These are phyloP conservation scores for Leptocoma aspasia DNA, from an alignment of 2,113 vertebrate genomes.

Conservation along the genomic window DNA sequence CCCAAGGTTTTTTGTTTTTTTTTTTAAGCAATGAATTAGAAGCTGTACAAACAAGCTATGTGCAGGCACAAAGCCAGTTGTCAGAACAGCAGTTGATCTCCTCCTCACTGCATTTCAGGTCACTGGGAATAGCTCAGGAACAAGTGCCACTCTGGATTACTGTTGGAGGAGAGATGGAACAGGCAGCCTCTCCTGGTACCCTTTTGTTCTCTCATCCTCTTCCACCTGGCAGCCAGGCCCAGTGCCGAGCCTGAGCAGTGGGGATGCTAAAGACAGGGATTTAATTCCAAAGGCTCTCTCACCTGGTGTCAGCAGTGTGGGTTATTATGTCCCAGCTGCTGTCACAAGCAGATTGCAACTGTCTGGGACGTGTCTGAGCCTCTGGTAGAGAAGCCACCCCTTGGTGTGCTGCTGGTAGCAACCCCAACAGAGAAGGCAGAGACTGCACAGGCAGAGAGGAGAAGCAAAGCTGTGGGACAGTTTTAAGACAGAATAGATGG, in stretches of 20 bases:
- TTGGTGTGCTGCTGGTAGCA: neutral
- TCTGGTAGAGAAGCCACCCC: neutral
- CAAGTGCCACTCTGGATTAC: conserved; percentile 14
- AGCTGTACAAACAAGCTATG: neutral
- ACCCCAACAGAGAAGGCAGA: neutral
- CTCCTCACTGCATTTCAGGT: conserved; percentile 3
- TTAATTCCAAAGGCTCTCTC: neutral
- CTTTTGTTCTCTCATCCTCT: neutral
- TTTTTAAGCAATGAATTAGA: neutral
- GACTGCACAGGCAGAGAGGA: neutral
- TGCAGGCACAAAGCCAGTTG: neutral
- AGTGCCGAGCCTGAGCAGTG: neutral
- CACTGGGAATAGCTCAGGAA: neutral
- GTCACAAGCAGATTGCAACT: neutral
- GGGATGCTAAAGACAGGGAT: neutral
- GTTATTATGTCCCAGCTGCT: neutral
- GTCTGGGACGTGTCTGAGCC: neutral
- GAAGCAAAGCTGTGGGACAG: neutral
- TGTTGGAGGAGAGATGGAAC: neutral
- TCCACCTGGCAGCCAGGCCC: neutral
- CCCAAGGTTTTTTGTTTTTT: neutral
- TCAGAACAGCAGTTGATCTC: neutral
- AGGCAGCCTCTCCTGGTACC: neutral
- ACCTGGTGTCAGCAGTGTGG: neutral
- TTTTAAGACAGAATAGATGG: neutral